Base-by-base conservation (phyloP, 2,888 invertebrate species). In the Drosophila prolongata region DNA sequence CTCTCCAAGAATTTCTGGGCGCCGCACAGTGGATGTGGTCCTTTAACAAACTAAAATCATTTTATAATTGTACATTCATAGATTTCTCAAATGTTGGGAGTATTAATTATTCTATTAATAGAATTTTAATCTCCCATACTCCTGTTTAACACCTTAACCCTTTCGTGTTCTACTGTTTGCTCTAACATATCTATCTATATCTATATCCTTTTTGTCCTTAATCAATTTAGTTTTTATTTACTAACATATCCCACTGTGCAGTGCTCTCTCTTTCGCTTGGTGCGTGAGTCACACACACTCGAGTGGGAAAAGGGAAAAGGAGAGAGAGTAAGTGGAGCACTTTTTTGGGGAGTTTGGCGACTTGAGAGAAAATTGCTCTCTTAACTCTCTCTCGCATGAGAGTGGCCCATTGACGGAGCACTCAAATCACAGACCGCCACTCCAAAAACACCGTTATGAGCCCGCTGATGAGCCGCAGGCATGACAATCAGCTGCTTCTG, bases 401-500 rank as follows among this genome's bases (percentile, higher is more conserved):
- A 76, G 76, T 44, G 68, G 77, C 79, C 65, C 81, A 83, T 83
- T 82, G 83, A 69, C 24, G 38, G 10, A 75, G 69, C 88, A 86
- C 83, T 82, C 83, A 88, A 83, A 83, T 88, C 83, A 83, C 60
- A 72, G 84, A 46, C 73, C 27, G 55, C 66, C 55, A 68, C 54
- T 67, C 27, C 35, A 53, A 53, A 37, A 43, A 43, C 64, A 37
- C 42, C 52, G 53, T 67, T 67, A 66, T 54, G 65, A 67, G 68
- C 19, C 50, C 65, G 68, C 61, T 47, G 42, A 53, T 16, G 35
- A 64, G 62, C 64, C 56, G 46, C 54, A 72, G 70, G 54, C 73
- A 70, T 62, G 74, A 38, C 53, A 70, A 70, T 62, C 64, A 71
- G 73, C 64, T 72, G 73, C 64, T 70, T 60, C 37, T 30, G 34